A percentile compares a stretch with the other conserved stretches of the same genome.
These are phyloP conservation scores for Meandrina meandrites DNA, from an alignment of 92 coral and sea anemone species.

Conservation along the genomic window DNA sequence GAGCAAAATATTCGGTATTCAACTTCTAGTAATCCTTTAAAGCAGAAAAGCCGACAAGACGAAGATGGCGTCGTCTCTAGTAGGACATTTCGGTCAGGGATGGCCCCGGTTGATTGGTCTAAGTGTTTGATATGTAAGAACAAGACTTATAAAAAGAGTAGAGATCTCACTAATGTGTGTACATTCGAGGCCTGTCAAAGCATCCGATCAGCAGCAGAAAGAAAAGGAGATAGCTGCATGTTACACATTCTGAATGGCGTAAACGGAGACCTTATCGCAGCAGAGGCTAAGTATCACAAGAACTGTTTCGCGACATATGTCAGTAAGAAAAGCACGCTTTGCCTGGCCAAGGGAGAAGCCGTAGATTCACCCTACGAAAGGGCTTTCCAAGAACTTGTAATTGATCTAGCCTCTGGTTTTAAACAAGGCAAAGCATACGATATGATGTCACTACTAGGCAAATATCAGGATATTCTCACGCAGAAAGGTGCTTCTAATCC, in stretches of 20 bases:
- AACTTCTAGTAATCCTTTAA: too few species aligned
- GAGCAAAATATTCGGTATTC: slow-evolving; percentile 28
- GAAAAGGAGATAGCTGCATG: slow-evolving; percentile 50
- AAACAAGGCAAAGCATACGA: slow-evolving; percentile 51
- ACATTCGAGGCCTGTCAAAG: slow-evolving; percentile 31
- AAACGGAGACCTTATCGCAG: slow-evolving; percentile 50
- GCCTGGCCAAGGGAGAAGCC: slow-evolving; percentile 23
- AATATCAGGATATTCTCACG: slow-evolving; percentile 18
- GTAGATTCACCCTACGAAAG: slow-evolving; percentile 26
- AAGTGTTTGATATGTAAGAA: slow-evolving; percentile 43
- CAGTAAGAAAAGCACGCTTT: slow-evolving; percentile 38
- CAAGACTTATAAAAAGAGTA: slow-evolving; percentile 26
- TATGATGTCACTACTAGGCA: slow-evolving; percentile 47
- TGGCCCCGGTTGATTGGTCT: slow-evolving; percentile 27
- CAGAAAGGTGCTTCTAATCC: background rate
- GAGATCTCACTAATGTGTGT: slow-evolving; percentile 2
- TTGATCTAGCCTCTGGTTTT: slow-evolving; percentile 18
- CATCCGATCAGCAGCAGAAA: slow-evolving; percentile 32
- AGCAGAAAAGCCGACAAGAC: slow-evolving; percentile 25
- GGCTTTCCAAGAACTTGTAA: slow-evolving; percentile 49
- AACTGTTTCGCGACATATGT: slow-evolving; percentile 47
- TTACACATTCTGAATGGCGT: slow-evolving; percentile 42
- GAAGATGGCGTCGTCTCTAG: slow-evolving; percentile 26
- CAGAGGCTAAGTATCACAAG: slow-evolving; percentile 36
- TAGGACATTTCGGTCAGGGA: slow-evolving; percentile 20